Conservation (phyloP, 2,888 invertebrate species). For the Pimpla rufipes region DNA sequence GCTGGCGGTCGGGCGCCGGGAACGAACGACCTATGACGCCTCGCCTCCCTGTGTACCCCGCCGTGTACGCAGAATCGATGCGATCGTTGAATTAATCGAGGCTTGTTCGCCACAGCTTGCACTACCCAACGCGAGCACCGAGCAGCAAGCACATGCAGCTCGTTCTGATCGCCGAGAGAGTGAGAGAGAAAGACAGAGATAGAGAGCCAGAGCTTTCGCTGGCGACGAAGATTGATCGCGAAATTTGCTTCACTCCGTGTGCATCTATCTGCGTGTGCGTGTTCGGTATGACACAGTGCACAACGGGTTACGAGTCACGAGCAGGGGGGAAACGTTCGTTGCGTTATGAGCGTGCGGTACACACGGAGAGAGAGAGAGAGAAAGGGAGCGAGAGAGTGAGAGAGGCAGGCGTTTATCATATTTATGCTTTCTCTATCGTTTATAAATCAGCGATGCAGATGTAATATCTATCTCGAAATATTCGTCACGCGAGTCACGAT, state of each 20-base stretch:
- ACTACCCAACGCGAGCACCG: constrained; percentile 18
- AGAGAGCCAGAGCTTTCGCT: constrained; percentile 64
- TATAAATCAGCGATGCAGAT: constrained; percentile 33
- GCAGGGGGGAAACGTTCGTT: constrained; percentile 28
- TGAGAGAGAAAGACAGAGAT: constrained; percentile 23
- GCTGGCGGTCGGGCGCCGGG: constrained; percentile 36
- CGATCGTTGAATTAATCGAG: constrained; percentile 70
- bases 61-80: constrained; percentile 64
- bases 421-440: constrained; percentile 53
- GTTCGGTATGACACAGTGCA: constrained; percentile 52
- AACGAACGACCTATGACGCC: constrained; percentile 57
- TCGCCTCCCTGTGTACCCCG: not conserved
- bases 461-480: not conserved
- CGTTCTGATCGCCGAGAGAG: constrained; percentile 36
- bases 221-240: constrained; percentile 78
- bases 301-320: constrained; percentile 49
- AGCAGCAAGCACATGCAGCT: constrained; percentile 49
- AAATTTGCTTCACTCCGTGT: constrained; percentile 37
- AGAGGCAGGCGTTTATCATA: constrained; percentile 48
- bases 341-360: constrained; percentile 21
- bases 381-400: constrained; percentile 11
- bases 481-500: not conserved
- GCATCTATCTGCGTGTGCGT: constrained; percentile 9
- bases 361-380: constrained; percentile 22
- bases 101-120: constrained; percentile 69